Conservation (phyloP, 2,113 vertebrate species). For the Paradisaea rubra region DNA sequence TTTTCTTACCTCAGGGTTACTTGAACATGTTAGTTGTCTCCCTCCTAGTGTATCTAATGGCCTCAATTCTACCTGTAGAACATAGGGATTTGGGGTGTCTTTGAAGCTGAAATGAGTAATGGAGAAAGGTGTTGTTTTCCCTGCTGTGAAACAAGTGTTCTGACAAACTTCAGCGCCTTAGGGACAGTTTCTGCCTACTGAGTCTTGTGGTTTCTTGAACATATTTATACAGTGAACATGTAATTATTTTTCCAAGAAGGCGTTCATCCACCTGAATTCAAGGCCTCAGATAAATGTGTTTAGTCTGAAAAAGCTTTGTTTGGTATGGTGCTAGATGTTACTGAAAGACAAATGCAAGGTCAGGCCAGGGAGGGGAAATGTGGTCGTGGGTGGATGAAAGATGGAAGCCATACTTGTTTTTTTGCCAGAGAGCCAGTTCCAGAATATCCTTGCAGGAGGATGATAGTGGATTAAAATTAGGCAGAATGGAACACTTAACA, state of each 20-base stretch:
- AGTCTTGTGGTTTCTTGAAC: slow-evolving; percentile 23
- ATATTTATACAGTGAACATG: not conserved
- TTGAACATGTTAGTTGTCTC: not conserved
- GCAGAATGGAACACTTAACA: not conserved
- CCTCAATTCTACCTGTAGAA: not conserved
- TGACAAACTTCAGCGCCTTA: slow-evolving; percentile 22
- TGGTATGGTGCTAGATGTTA: not conserved
- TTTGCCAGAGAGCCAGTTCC: not conserved
- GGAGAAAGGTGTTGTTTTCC: not conserved
- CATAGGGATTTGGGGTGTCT: not conserved
- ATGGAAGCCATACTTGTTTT: not conserved
- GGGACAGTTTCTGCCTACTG: not conserved
- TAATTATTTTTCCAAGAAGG: slow-evolving; percentile 18
- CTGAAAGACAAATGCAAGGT: not conserved
- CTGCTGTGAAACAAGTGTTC: not conserved
- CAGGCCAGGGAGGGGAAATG: not conserved
- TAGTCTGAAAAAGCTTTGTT: not conserved
- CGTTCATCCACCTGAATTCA: not conserved
- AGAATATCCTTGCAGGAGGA: not conserved
- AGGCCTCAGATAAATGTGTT: not conserved
- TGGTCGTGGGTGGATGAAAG: not conserved
- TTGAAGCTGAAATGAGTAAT: slow-evolving; percentile 25
- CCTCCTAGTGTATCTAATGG: not conserved
- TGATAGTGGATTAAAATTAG: not conserved
- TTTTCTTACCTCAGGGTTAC: not conserved